phyloP scores from a whole-genome alignment of 35 echinoderm and acorn worm species.

The Patiria miniata region DNA sequence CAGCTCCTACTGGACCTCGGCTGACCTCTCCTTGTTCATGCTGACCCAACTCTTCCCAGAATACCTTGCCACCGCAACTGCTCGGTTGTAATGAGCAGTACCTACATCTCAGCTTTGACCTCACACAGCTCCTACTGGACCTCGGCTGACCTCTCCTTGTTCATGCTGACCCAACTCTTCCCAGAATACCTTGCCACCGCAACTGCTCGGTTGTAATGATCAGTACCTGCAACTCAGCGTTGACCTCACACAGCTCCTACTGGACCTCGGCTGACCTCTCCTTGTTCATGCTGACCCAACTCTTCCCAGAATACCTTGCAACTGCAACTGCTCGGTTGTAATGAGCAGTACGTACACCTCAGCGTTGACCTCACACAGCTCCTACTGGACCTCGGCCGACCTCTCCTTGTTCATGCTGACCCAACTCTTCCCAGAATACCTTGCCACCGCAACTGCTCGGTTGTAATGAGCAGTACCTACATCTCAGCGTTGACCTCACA shows the following conservation, averaged over 20 bases:
- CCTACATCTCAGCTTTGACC: slow-evolving; percentile 88
- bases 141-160: slow-evolving; percentile 73
- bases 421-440: slow-evolving; percentile 80
- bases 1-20: slow-evolving; percentile 86
- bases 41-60: slow-evolving; percentile 86
- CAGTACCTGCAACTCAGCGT: slow-evolving; percentile 75
- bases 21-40: slow-evolving; percentile 78
- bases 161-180: slow-evolving; percentile 82
- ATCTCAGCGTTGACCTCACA: slow-evolving; percentile 88
- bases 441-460: too few species aligned
- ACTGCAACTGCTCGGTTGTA: too few species aligned
- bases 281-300: slow-evolving; percentile 72
- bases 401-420: slow-evolving; percentile 70
- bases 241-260: slow-evolving; percentile 89
- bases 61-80: slow-evolving; percentile 28
- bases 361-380: slow-evolving; percentile 86
- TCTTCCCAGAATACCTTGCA: slow-evolving; percentile 86
- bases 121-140: slow-evolving; percentile 95
- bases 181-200: slow-evolving; percentile 62
- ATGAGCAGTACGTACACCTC: slow-evolving; percentile 73
- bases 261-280: slow-evolving; percentile 75
- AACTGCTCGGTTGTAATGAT: neutral
- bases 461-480: slow-evolving; percentile 69
- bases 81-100: slow-evolving; percentile 48
- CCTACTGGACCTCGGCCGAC: slow-evolving; percentile 81